phyloP scores from a whole-genome alignment of 2,797 vertebrate species.

The Poeciliopsis turneri region DNA sequence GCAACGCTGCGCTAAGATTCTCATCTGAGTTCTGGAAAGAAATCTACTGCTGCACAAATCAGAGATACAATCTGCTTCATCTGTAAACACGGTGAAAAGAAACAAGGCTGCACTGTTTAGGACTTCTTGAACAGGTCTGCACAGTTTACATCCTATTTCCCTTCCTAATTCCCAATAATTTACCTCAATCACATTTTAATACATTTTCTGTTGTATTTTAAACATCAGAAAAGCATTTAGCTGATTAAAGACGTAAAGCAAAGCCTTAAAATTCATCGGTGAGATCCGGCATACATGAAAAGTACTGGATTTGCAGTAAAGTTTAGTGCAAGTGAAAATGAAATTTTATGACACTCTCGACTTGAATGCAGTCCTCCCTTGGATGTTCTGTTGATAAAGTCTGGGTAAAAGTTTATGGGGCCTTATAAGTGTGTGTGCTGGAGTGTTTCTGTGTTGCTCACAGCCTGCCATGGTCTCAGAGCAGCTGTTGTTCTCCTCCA shows the following conservation, averaged over 20 bases:
- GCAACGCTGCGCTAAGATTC: slow-evolving; percentile 22
- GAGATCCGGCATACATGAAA: neutral
- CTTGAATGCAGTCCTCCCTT: slow-evolving; percentile 73
- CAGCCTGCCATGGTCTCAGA: slow-evolving; percentile 83
- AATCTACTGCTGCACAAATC: slow-evolving; percentile 20
- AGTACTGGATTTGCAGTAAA: slow-evolving; percentile 26
- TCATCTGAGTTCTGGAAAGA: slow-evolving; percentile 9
- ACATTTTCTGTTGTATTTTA: neutral
- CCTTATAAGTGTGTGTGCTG: slow-evolving; percentile 48
- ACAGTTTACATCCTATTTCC: neutral
- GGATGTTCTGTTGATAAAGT: slow-evolving; percentile 75
- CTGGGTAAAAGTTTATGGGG: slow-evolving; percentile 77
- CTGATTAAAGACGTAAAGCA: neutral
- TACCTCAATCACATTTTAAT: neutral
- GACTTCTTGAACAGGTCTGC: neutral
- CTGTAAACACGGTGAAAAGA: slow-evolving; percentile 16
- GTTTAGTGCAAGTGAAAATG: slow-evolving; percentile 39
- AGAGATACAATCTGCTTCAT: slow-evolving; percentile 26
- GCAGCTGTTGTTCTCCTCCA: slow-evolving; percentile 82
- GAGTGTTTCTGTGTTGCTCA: slow-evolving; percentile 75
- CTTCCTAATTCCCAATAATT: neutral
- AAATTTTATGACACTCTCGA: slow-evolving; percentile 68
- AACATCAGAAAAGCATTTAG: neutral
- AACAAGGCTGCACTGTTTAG: slow-evolving; percentile 14
- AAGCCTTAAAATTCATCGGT: neutral